Conservation (phyloP, 2,888 invertebrate species). For the Eupithecia exiguata region DNA sequence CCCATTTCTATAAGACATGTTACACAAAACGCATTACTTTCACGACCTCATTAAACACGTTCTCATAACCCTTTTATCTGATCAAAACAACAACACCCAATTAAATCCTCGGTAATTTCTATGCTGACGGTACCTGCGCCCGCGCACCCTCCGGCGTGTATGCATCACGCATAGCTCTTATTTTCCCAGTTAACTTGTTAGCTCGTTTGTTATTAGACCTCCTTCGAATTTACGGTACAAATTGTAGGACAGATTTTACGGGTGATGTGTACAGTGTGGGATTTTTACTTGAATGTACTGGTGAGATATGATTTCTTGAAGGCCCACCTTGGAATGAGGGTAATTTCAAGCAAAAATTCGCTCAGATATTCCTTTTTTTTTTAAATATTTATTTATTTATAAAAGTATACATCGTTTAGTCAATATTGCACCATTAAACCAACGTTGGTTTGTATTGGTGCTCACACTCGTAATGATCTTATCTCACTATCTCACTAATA, state of each 20-base stretch:
- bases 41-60: not conserved
- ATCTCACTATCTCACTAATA: too few relatives aligned
- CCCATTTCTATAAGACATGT: not conserved
- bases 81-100: constrained; percentile 29
- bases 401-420: too few relatives aligned
- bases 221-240: constrained; percentile 36
- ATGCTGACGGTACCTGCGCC: constrained; percentile 65
- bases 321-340: not conserved
- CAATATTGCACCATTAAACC: too few relatives aligned
- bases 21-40: not conserved
- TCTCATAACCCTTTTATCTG: constrained; percentile 25
- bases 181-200: constrained; percentile 78
- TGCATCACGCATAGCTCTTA: constrained; percentile 75
- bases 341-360: not conserved
- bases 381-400: too few relatives aligned
- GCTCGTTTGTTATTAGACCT: constrained; percentile 55
- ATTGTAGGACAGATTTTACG: constrained; percentile 12
- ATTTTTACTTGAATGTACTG: not conserved
- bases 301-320: not conserved
- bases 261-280: constrained; percentile 2
- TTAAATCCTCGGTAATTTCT: constrained; percentile 27
- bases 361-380: not conserved
- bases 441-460: too few relatives aligned
- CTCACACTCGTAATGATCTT: too few relatives aligned
- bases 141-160: constrained; percentile 62